A percentile compares a stretch with the other conserved stretches of the same genome.
Evolutionary conservation across 2,888 invertebrate species (phyloP).

Genomic region (Byasa hedistus): DNA sequence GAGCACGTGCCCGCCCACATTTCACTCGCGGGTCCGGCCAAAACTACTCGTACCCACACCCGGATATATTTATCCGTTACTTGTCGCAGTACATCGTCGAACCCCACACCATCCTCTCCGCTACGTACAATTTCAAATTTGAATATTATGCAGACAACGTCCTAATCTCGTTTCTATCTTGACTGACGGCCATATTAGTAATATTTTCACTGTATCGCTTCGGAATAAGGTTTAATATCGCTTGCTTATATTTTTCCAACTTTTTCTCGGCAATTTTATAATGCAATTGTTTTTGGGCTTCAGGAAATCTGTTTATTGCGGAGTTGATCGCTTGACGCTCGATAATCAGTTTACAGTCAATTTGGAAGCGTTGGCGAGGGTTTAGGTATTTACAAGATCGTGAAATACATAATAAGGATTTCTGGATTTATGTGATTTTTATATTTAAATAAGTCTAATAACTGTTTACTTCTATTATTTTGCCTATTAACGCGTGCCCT

Average conservation of each 20-base stretch:
- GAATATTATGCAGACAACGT: conserved; percentile 40
- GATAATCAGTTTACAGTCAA: conserved; percentile 40
- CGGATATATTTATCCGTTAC: conserved; percentile 63
- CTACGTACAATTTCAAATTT: conserved; percentile 38
- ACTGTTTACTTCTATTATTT: no score
- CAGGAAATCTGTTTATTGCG: conserved; percentile 49
- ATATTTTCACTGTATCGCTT: conserved; percentile 21
- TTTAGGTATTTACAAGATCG: background rate
- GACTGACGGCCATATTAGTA: conserved; percentile 31
- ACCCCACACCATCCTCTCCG: conserved; percentile 41
- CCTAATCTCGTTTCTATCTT: conserved; percentile 46
- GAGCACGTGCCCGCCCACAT: conserved; percentile 58
- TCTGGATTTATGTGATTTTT: no score
- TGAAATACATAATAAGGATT: background rate
- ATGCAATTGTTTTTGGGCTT: conserved; percentile 38
- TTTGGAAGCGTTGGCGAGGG: conserved; percentile 1
- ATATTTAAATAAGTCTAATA: no score
- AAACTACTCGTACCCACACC: conserved; percentile 67
- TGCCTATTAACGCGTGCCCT: no score
- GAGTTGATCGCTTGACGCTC: conserved; percentile 53
- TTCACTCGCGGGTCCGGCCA: conserved; percentile 62
- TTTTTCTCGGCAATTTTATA: conserved; percentile 17
- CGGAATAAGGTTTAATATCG: conserved; percentile 21
- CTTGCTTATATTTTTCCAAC: conserved; percentile 7
- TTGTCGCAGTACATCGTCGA: conserved; percentile 47